A percentile compares a stretch with the other conserved stretches of the same genome.
Conservation (phyloP, 2,797 vertebrate species). For the Danio aesculapii region DNA sequence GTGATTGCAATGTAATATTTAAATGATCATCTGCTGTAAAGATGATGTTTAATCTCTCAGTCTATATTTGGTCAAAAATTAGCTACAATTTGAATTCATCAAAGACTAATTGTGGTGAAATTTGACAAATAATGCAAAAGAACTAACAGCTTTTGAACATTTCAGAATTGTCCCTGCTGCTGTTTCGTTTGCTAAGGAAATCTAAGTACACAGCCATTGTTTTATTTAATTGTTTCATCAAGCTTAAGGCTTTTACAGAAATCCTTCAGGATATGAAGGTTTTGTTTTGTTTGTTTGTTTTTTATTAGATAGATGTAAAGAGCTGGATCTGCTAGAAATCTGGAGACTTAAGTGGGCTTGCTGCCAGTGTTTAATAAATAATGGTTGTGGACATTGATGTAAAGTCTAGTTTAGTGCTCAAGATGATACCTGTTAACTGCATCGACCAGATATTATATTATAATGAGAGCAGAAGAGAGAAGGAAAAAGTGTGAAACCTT, state of each 20-base stretch:
- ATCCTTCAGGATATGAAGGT: conserved; percentile 26
- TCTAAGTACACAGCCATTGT: conserved; percentile 4
- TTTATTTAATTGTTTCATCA: conserved; percentile 42
- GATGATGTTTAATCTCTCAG: background rate
- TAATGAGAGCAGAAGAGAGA: conserved; percentile 33
- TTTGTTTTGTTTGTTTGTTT: background rate
- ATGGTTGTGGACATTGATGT: background rate
- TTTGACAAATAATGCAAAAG: conserved; percentile 20
- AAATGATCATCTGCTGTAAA: background rate
- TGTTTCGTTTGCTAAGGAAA: conserved; percentile 27
- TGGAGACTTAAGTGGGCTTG: background rate
- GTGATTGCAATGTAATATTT: background rate
- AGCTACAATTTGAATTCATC: background rate
- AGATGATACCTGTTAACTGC: conserved; percentile 46
- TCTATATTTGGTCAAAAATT: conserved; percentile 4
- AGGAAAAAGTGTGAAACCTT: conserved; percentile 26
- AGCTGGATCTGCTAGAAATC: background rate
- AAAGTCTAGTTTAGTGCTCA: conserved; percentile 40
- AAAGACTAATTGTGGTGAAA: background rate
- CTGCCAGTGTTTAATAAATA: background rate
- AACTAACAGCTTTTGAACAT: conserved; percentile 25
- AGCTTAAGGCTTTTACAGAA: conserved; percentile 42
- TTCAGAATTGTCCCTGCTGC: conserved; percentile 17
- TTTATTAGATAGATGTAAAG: background rate
- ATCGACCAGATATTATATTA: conserved; percentile 8